Evolutionary conservation across 2,113 vertebrate genomes (phyloP).

Genomic region (Turnix velox): DNA sequence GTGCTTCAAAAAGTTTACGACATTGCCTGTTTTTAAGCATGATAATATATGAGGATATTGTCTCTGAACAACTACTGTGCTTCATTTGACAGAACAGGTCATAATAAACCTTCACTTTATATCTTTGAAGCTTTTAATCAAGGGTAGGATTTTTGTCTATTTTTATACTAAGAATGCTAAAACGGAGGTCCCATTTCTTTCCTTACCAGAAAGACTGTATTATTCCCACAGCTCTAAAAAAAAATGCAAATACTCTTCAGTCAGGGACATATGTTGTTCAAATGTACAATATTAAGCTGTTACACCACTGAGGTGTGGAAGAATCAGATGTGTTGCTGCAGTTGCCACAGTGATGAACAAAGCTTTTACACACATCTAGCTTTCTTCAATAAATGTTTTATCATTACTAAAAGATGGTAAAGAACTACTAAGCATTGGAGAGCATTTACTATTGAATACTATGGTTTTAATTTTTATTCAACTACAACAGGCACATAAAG

Average conservation of each 20-base stretch:
- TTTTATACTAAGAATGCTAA: background rate
- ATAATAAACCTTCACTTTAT: constrained; percentile 11
- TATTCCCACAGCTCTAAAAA: background rate
- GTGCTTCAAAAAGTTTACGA: constrained; percentile 39
- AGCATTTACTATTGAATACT: background rate
- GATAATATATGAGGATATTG: constrained; percentile 31
- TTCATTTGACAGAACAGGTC: constrained; percentile 39
- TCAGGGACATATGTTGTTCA: background rate
- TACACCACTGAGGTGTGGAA: background rate
- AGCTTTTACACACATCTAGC: background rate
- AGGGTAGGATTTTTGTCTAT: background rate
- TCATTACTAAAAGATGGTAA: background rate
- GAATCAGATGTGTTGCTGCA: background rate
- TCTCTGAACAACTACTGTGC: background rate
- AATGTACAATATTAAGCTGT: background rate
- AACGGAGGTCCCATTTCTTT: background rate
- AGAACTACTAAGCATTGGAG: background rate
- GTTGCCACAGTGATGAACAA: background rate
- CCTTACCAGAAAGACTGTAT: background rate
- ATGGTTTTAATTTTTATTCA: background rate
- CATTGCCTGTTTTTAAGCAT: constrained; percentile 23
- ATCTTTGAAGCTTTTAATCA: constrained; percentile 27
- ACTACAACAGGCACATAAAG: accelerated
- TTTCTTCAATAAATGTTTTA: background rate
- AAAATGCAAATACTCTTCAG: background rate